Base-by-base conservation (phyloP, 2,888 invertebrate genomes). In the Erebia aethiops region DNA sequence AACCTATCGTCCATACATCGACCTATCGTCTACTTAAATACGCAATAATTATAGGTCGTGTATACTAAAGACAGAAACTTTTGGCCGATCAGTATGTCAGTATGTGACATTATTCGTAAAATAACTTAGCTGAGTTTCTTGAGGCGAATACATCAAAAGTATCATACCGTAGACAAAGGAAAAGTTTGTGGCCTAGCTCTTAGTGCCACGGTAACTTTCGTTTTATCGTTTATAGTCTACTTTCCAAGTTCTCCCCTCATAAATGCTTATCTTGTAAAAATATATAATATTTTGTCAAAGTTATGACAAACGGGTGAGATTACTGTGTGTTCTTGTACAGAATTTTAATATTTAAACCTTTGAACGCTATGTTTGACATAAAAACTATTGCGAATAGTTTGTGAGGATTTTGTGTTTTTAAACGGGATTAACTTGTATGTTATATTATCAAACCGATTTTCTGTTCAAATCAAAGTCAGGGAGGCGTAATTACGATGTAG, bases 131-230 rank as follows among this genome's bases (percentile, higher is more conserved):
- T 78, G 76, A 76, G 85, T 86, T 87, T 79, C 83, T 81, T 60
- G 65, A 60, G 64, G 21, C 51, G 43, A 63, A 58, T 56, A 43
- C 14, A 21, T 62, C 60, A 21, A 16, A 61, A 60, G 62, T 77
- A 80, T 75, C 81, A 81, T 85, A 88, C 83, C 43, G 52, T 61
- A 81, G 84, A 83, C 84, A 85, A 84, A 18, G 57, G 63, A 69
- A 73, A 73, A 74, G 51, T 85, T 78, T 77, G 81, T 86, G 87
- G 80, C 83, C 82, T 82, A 87, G 81, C 86, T 86, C 76, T 79
- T 80, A 78, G 78, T 80, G 79, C 78, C 66, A 62, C 82, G 81
- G 82, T 81, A 80, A 79, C 86, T 85, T 81, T 79, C 83, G 82
- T 87, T 87, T 84, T 85, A 85, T 83, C 78, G 76, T 78, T 67